Evolutionary conservation across 1,140 invertebrate species (phyloP).

Genomic region (Pogonus chalceus): DNA sequence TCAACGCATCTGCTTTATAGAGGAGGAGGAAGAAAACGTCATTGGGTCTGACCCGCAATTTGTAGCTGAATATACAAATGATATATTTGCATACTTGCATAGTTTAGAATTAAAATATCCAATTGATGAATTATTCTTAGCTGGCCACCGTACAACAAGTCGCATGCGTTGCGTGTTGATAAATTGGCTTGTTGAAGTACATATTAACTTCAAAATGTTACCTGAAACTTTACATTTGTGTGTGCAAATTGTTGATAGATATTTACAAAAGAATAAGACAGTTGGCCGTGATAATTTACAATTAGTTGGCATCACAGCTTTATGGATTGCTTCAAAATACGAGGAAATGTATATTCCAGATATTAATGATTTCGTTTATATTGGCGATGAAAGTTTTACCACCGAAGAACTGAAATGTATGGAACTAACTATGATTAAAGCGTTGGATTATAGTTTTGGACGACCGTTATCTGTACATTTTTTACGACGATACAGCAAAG

Average conservation of each 20-base stretch:
- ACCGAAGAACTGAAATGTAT: constrained; percentile 71
- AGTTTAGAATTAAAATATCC: constrained; percentile 56
- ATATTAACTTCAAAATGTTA: constrained; percentile 75
- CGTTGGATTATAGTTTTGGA: constrained; percentile 71
- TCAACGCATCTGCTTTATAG: constrained; percentile 15
- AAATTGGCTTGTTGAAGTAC: constrained; percentile 92
- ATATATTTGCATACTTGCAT: constrained; percentile 74
- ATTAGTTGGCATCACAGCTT: constrained; percentile 80
- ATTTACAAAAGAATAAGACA: constrained; percentile 58
- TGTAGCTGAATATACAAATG: constrained; percentile 71
- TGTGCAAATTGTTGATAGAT: constrained; percentile 82
- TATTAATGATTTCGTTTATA: constrained; percentile 82
- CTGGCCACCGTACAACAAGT: constrained; percentile 55
- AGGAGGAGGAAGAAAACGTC: constrained; percentile 60
- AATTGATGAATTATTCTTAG: constrained; percentile 51
- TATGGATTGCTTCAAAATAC: constrained; percentile 91
- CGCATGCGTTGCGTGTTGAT: constrained; percentile 83
- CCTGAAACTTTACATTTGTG: constrained; percentile 87
- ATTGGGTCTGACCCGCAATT: constrained; percentile 70
- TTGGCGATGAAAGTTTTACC: constrained; percentile 82
- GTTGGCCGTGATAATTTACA: constrained; percentile 61
- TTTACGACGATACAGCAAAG: constrained; percentile 59
- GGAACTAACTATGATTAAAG: constrained; percentile 69
- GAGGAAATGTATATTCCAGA: constrained; percentile 91
- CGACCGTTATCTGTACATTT: constrained; percentile 82